Conservation (phyloP, 2,797 vertebrate species). For the Thaleichthys pacificus region DNA sequence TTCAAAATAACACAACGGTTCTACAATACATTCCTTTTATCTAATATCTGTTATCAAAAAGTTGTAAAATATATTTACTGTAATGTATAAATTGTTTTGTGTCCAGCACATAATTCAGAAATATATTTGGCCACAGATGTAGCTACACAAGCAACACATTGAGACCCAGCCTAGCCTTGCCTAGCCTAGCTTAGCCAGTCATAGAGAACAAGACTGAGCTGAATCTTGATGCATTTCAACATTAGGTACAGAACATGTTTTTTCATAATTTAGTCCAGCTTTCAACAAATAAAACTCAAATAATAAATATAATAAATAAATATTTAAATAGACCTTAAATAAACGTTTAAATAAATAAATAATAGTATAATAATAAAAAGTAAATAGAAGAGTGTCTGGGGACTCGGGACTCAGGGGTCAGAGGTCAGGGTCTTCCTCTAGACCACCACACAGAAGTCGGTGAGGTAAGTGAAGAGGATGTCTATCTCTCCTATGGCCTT, state of each 20-base stretch:
- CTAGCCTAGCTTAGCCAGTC: no score
- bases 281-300: conserved; percentile 10
- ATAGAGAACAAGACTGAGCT: background rate
- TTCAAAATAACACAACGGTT: background rate
- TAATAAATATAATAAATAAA: conserved; percentile 44
- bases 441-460: conserved; percentile 39
- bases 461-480: conserved; percentile 71
- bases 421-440: background rate
- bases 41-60: background rate
- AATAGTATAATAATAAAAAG: background rate
- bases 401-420: background rate
- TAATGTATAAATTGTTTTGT: background rate
- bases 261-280: background rate
- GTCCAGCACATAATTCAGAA: conserved; percentile 14
- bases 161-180: background rate
- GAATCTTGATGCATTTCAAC: background rate
- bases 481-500: conserved; percentile 80
- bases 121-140: background rate
- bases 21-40: no score
- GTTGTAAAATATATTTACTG: background rate
- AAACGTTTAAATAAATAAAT: conserved; percentile 32
- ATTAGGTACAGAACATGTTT: background rate
- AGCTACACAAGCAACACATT: conserved; percentile 4
- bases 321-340: conserved; percentile 34
- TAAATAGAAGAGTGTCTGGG: background rate